A percentile compares a stretch with the other conserved stretches of the same genome.
phyloP scores from a whole-genome alignment of 2,797 vertebrate species.

The Coranthus polyacanthus region DNA sequence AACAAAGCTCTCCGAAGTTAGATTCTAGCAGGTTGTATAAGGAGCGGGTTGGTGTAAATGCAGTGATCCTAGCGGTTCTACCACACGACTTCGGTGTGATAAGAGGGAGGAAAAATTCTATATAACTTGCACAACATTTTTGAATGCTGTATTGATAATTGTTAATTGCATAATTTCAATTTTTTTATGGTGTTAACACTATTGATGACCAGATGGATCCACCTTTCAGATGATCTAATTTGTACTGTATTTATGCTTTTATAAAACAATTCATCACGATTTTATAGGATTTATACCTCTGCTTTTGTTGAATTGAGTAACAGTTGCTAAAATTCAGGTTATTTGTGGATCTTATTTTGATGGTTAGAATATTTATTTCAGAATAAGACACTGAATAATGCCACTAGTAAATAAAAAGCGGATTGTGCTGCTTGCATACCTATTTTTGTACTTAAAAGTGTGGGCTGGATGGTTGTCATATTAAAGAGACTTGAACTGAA shows the following conservation, averaged over 20 bases:
- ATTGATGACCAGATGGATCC: slow-evolving; percentile 9
- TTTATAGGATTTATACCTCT: slow-evolving; percentile 20
- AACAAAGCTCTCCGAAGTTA: too few species aligned
- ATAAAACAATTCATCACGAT: slow-evolving; percentile 44
- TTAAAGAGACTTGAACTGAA: slow-evolving; percentile 47
- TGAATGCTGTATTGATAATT: slow-evolving; percentile 55
- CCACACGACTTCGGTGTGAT: background rate
- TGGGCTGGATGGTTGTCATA: slow-evolving; percentile 37
- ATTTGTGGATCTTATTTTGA: slow-evolving; percentile 37
- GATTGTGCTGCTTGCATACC: slow-evolving; percentile 40
- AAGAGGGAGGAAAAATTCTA: slow-evolving; percentile 20
- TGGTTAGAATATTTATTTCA: slow-evolving; percentile 58
- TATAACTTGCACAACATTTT: slow-evolving; percentile 59
- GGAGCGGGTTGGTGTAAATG: background rate
- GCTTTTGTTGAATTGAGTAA: background rate
- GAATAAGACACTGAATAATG: slow-evolving; percentile 45
- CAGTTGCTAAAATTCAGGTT: slow-evolving; percentile 29
- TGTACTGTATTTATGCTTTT: slow-evolving; percentile 70
- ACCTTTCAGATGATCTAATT: slow-evolving; percentile 33
- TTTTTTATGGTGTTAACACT: slow-evolving; percentile 39
- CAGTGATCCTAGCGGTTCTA: background rate
- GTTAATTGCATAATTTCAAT: slow-evolving; percentile 28
- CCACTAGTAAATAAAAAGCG: slow-evolving; percentile 52
- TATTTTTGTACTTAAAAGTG: slow-evolving; percentile 10
- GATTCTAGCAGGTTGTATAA: background rate